Percentiles rank a stretch among this genome's conserved stretches.
These are phyloP conservation scores for Allacma fusca DNA, from an alignment of 2,888 invertebrate genomes.

Conservation along the genomic window DNA sequence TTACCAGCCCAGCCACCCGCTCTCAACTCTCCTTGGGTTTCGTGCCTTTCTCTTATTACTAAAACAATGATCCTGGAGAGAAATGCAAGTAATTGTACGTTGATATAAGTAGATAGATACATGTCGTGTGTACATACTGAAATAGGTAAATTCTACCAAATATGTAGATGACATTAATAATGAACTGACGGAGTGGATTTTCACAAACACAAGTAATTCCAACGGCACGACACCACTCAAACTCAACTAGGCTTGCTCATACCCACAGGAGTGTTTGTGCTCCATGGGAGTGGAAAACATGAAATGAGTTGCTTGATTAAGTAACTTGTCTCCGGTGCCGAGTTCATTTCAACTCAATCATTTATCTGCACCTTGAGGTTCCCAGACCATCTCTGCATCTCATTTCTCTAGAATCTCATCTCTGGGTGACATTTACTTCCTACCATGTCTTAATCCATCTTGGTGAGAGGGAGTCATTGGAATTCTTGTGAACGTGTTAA, in stretches of 20 bases:
- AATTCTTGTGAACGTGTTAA: background rate
- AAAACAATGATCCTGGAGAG: no score
- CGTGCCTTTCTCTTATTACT: background rate
- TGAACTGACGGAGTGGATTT: background rate
- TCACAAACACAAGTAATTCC: background rate
- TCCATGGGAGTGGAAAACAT: slow-evolving; percentile 8
- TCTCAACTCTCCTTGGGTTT: background rate
- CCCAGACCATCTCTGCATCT: slow-evolving; percentile 1
- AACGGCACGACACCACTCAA: background rate
- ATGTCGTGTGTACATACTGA: background rate
- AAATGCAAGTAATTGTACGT: no score
- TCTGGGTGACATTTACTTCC: background rate
- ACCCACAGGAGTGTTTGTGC: no score
- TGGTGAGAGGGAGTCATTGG: background rate
- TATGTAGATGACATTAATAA: background rate
- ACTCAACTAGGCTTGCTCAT: no score
- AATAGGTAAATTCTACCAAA: no score
- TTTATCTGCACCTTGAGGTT: slow-evolving; percentile 16
- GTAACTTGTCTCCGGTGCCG: slow-evolving; percentile 3
- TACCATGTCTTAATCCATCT: background rate
- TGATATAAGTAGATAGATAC: background rate
- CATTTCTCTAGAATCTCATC: slow-evolving; percentile 8
- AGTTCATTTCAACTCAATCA: background rate
- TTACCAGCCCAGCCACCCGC: background rate
- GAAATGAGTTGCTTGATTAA: slow-evolving; percentile 26